phyloP scores from a whole-genome alignment of 2,888 invertebrate genomes.

The Notodonta dromedarius region DNA sequence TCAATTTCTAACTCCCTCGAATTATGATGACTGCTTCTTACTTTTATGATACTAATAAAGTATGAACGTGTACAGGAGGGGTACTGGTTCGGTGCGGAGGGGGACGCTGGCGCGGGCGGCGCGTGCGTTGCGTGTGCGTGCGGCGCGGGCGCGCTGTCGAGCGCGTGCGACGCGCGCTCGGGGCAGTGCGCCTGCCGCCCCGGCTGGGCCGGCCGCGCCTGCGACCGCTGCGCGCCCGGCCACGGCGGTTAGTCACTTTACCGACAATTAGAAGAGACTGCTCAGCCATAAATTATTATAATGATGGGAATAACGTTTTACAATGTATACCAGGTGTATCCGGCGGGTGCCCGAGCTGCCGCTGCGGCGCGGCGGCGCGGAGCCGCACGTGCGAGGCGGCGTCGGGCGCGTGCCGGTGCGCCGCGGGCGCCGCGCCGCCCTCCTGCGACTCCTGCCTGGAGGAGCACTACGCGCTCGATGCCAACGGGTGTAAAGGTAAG shows the following conservation, averaged over 20 bases:
- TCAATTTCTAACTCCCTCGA: too few relatives aligned
- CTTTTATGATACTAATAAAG: background rate
- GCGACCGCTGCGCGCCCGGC: conserved; percentile 85
- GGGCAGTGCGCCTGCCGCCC: conserved; percentile 91
- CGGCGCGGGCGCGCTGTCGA: conserved; percentile 88
- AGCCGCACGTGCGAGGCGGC: conserved; percentile 88
- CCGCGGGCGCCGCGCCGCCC: conserved; percentile 90
- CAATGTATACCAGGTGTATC: conserved; percentile 83
- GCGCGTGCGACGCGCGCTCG: conserved; percentile 87
- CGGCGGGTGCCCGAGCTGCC: conserved; percentile 91
- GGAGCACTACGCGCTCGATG: conserved; percentile 88
- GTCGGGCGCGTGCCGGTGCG: conserved; percentile 92
- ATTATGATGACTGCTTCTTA: too few relatives aligned
- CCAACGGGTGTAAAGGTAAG: conserved; percentile 88
- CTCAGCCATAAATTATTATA: too few relatives aligned
- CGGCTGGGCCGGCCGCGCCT: conserved; percentile 89
- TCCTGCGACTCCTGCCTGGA: conserved; percentile 89
- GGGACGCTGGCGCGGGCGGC: conserved; percentile 75
- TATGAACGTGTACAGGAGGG: conserved; percentile 59
- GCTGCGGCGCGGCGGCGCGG: conserved; percentile 89
- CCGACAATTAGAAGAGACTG: too few relatives aligned
- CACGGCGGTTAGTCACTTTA: conserved; percentile 54
- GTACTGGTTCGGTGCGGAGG: conserved; percentile 72
- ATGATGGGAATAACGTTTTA: background rate
- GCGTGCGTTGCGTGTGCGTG: conserved; percentile 92